phyloP scores from a whole-genome alignment of 2,797 vertebrate genomes.

The Semaprochilodus insignis region DNA sequence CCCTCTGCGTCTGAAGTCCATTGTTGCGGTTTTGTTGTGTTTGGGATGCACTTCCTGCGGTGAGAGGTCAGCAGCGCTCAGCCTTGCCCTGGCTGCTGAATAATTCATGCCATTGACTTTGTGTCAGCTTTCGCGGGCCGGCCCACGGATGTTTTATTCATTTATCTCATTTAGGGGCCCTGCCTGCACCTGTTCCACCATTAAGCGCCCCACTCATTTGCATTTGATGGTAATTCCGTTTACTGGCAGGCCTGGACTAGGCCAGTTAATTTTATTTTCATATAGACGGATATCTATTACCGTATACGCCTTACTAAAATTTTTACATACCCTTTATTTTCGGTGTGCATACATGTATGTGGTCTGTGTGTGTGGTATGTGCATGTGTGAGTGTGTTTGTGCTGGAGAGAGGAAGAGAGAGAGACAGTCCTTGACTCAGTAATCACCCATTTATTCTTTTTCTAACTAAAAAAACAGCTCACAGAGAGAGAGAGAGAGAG shows the following conservation, averaged over 20 bases:
- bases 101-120: slow-evolving; percentile 98
- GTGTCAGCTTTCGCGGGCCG: slow-evolving; percentile 82
- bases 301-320: slow-evolving; percentile 21
- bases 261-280: slow-evolving; percentile 55
- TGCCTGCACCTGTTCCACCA: slow-evolving; percentile 95
- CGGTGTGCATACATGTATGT: slow-evolving; percentile 36
- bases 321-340: slow-evolving; percentile 52
- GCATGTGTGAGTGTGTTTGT: slow-evolving; percentile 56
- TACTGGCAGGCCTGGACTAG: slow-evolving; percentile 66
- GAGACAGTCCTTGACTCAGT: slow-evolving; percentile 52
- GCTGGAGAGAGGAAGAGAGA: slow-evolving; percentile 46
- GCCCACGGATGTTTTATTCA: slow-evolving; percentile 95
- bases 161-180: slow-evolving; percentile 98
- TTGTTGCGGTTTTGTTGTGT: slow-evolving; percentile 65
- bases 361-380: slow-evolving; percentile 4
- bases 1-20: slow-evolving; percentile 55
- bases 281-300: slow-evolving; percentile 55
- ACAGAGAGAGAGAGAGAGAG: background rate
- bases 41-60: slow-evolving; percentile 77
- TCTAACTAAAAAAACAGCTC: slow-evolving; percentile 10
- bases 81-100: slow-evolving; percentile 87
- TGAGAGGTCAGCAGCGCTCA: slow-evolving; percentile 89
- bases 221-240: slow-evolving; percentile 97
- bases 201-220: slow-evolving; percentile 94
- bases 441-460: slow-evolving; percentile 62